Conservation (phyloP, 2,113 vertebrate genomes). For the Mustela lutreola region DNA sequence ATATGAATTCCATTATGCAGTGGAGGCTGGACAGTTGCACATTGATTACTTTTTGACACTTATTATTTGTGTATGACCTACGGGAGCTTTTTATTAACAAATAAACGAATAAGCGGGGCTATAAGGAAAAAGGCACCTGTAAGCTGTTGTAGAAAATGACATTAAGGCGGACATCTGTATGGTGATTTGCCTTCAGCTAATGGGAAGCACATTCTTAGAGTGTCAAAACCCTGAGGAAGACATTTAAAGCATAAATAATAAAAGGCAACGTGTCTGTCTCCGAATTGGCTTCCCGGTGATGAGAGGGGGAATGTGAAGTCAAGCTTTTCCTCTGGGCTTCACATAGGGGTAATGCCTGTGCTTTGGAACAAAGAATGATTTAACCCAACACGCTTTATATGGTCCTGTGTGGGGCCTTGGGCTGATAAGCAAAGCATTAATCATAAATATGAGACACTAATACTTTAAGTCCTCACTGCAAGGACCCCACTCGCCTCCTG, state of each 20-base stretch:
- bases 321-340: constrained; percentile 80
- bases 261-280: constrained; percentile 73
- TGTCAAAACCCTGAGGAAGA: constrained; percentile 76
- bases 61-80: background rate
- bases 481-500: constrained; percentile 78
- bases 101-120: no score
- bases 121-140: accelerated
- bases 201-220: constrained; percentile 61
- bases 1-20: background rate
- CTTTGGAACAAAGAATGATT: constrained; percentile 83
- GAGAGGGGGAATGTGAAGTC: constrained; percentile 70
- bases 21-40: accelerated
- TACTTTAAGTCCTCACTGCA: constrained; percentile 87
- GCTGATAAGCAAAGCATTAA: constrained; percentile 86
- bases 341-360: constrained; percentile 72
- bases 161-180: constrained; percentile 45
- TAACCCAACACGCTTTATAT: constrained; percentile 81
- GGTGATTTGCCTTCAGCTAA: constrained; percentile 53
- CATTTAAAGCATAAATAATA: constrained; percentile 82
- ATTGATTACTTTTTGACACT: no score
- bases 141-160: background rate
- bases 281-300: constrained; percentile 80
- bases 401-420: constrained; percentile 83
- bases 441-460: constrained; percentile 89
- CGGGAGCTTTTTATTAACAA: background rate